Evolutionary conservation across 1,140 invertebrate genomes (phyloP).

Genomic region (Capitella teleta): DNA sequence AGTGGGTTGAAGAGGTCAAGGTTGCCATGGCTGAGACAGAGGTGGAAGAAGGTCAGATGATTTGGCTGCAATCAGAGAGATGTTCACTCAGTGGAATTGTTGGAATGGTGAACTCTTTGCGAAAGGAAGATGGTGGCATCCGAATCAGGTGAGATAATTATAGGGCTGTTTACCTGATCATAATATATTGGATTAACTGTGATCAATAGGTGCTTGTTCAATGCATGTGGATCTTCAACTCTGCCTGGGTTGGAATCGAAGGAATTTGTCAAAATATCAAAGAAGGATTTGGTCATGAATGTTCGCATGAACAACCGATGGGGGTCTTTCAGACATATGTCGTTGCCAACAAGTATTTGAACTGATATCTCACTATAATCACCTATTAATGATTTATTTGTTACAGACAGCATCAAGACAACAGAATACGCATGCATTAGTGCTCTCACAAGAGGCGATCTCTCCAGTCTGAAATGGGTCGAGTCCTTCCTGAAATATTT

Average conservation of each 20-base stretch:
- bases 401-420: background rate
- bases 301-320: conserved; percentile 64
- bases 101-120: conserved; percentile 78
- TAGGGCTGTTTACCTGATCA: no score
- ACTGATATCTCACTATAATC: background rate
- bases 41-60: conserved; percentile 37
- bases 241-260: background rate
- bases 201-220: background rate
- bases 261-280: background rate
- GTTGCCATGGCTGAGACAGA: conserved; percentile 48
- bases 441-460: conserved; percentile 73
- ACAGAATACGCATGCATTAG: conserved; percentile 87
- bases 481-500: conserved; percentile 60
- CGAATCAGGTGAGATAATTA: conserved; percentile 3
- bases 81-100: conserved; percentile 52
- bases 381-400: background rate
- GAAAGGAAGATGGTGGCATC: conserved; percentile 50
- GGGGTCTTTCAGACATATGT: conserved; percentile 73
- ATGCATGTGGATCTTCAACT: background rate
- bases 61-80: conserved; percentile 31
- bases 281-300: conserved; percentile 69
- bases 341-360: conserved; percentile 36
- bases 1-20: conserved; percentile 70
- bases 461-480: conserved; percentile 88
- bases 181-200: no score